Conservation (phyloP, 2,797 vertebrate species). For the Hippocampus kuda region DNA sequence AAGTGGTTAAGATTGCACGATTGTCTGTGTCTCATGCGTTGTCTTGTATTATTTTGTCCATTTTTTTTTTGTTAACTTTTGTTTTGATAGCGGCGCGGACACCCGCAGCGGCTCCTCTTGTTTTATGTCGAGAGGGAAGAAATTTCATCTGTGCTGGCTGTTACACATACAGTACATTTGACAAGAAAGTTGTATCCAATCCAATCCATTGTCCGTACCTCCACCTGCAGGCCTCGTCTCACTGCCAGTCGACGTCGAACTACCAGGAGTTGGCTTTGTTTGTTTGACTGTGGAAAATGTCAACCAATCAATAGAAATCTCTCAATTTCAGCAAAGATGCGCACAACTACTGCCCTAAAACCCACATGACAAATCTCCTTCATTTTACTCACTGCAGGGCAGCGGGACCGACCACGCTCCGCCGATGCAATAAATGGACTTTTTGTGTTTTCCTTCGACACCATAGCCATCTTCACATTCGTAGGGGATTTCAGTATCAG, state of each 20-base stretch:
- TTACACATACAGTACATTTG: no score
- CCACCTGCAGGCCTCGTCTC: background rate
- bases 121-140: no score
- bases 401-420: slow-evolving; percentile 18
- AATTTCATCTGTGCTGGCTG: no score
- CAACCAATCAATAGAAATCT: background rate
- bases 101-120: no score
- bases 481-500: background rate
- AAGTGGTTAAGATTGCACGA: no score
- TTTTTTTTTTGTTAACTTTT: no score
- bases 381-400: slow-evolving; percentile 27
- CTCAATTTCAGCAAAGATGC: background rate
- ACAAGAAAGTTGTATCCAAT: no score
- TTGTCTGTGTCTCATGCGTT: no score
- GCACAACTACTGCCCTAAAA: background rate
- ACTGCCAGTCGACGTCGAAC: background rate
- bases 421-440: background rate
- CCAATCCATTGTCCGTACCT: no score
- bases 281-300: background rate
- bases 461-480: slow-evolving; percentile 30
- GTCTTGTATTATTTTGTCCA: no score
- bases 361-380: background rate
- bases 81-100: no score
- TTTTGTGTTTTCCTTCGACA: rapidly evolving
- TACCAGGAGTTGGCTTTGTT: background rate